Evolutionary conservation across 2,113 vertebrate genomes (phyloP).

Genomic region (Marmota flaviventris): DNA sequence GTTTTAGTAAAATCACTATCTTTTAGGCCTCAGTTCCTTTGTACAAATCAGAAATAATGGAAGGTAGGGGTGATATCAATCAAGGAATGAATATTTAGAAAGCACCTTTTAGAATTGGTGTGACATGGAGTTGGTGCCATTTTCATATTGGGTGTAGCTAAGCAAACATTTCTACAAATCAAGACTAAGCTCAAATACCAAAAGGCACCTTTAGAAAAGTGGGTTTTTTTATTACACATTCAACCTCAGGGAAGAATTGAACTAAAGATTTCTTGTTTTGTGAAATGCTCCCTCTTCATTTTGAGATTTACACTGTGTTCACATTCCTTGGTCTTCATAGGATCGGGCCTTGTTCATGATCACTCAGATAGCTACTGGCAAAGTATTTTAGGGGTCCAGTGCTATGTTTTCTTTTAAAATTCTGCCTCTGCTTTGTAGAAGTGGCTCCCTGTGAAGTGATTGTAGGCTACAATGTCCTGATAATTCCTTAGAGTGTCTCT

Average conservation of each 20-base stretch:
- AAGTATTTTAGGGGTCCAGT: neutral
- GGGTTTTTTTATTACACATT: neutral
- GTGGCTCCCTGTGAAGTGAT: no score
- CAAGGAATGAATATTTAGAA: neutral
- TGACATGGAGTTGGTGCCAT: neutral
- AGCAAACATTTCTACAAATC: neutral
- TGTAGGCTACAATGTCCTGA: neutral
- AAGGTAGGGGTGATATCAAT: neutral
- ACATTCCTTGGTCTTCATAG: neutral
- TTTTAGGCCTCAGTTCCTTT: neutral
- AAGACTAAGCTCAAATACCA: neutral
- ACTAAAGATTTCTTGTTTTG: neutral
- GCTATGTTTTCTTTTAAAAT: neutral
- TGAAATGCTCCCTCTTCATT: neutral
- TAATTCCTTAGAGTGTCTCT: neutral
- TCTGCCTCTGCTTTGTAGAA: neutral
- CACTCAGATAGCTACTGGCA: neutral
- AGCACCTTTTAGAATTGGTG: neutral
- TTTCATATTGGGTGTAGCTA: no score
- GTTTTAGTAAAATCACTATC: neutral
- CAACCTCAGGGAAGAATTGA: neutral
- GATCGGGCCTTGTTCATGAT: neutral
- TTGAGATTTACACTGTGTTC: neutral
- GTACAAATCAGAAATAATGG: neutral
- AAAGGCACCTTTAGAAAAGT: neutral